Evolutionary conservation across 2,113 vertebrate species (phyloP), one percentile per base, ranked within the genome.

Genomic region (Rhinolophus ferrumequinum): DNA sequence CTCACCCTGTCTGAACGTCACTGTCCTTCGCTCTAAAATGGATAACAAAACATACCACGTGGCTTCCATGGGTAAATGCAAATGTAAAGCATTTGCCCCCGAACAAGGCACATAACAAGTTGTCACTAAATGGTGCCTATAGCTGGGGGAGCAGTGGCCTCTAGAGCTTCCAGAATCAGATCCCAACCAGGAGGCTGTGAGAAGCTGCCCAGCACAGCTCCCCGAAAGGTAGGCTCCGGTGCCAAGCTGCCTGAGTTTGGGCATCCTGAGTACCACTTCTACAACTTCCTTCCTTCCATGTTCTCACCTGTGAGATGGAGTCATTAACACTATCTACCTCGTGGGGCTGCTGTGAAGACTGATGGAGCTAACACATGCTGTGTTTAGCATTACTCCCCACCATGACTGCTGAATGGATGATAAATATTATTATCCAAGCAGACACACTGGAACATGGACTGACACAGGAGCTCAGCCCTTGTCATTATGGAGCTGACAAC

Each of bases 141-240:
- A 9, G 22, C 16, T 58, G 56, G n/a, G 8, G 18, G 4, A 12
- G 0, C 1, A 0, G 11, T n/a, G 30, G 6, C 38, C 72, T 62
- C 56, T 30, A 54, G 54, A 52, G 33, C 50, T 38, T 50, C 87
- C 47, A 82, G 67, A 83, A 9, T 89, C 72, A 8, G 5, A 35
- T 33, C 84, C 56, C 38, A 56, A 22, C 28, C 44, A 67, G 52
- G 54, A 58, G 47, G 9, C 30, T 38, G 21, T 13, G 44, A 52
- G 67, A 50, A 15, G 47, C 6, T 11, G 30, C 16, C 14, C 8
- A 28, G 33, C 11, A 4, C n/a, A 10, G 11, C 0, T 2, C 2
- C 62, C 64, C 28, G 0, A 19, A 47, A n/a, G 2, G 62, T 13
- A 3, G 14, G 14, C 6, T 41, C 47, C 15, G 38, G 9, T 13